phyloP scores from a whole-genome alignment of 2,797 vertebrate species.

The Avahi laniger region DNA sequence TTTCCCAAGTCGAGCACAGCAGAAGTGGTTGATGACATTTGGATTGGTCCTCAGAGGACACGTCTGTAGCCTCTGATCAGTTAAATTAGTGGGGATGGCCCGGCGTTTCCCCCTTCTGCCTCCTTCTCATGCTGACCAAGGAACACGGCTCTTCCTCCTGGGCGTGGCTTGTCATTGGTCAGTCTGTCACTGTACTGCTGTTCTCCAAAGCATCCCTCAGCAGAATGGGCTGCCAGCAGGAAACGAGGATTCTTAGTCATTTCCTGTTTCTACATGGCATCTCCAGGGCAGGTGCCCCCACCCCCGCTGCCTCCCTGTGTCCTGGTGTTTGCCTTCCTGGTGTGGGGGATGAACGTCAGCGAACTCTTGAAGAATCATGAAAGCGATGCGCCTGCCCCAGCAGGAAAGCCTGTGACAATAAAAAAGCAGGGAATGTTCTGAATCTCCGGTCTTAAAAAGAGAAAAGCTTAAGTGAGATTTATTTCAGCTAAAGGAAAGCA shows the following conservation, averaged over 20 bases:
- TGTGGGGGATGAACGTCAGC: background rate
- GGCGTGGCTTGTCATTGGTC: background rate
- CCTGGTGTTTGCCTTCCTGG: background rate
- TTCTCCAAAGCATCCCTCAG: background rate
- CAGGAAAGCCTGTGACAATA: background rate
- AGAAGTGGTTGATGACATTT: background rate
- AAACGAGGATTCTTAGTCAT: background rate
- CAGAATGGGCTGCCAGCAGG: background rate
- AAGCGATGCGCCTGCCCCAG: background rate
- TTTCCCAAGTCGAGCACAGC: background rate
- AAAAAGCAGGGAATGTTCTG: background rate
- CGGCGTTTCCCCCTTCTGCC: background rate
- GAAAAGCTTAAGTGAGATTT: slow-evolving; percentile 20
- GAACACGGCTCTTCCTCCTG: background rate
- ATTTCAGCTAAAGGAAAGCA: background rate
- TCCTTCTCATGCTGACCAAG: background rate
- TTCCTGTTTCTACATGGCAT: background rate
- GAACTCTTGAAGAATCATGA: background rate
- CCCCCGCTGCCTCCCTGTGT: fast-evolving
- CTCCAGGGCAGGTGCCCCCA: fast-evolving
- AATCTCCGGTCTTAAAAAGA: background rate
- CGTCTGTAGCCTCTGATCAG: background rate
- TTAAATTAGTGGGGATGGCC: background rate
- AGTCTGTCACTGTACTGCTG: background rate
- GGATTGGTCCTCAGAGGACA: background rate